Conservation (phyloP, 2,113 vertebrate genomes). For the Falco punctatus region DNA sequence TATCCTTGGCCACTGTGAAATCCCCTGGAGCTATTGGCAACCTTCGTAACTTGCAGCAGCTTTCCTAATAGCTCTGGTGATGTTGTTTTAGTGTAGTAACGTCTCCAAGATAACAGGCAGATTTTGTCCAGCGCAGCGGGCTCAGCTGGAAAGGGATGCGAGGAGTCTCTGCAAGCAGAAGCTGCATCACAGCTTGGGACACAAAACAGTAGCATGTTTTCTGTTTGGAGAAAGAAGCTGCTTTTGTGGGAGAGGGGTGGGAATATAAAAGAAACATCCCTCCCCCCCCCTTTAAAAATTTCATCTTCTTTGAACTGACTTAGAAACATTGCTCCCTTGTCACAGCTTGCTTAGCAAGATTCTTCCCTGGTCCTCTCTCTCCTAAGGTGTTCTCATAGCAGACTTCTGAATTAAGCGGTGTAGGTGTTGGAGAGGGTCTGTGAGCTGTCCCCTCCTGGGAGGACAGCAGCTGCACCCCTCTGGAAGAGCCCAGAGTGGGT, state of each 20-base stretch:
- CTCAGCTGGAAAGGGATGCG: neutral
- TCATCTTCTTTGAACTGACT: neutral
- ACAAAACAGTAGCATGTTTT: neutral
- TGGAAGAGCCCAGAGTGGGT: neutral
- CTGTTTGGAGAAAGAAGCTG: neutral
- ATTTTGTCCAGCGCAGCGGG: neutral
- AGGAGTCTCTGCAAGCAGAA: neutral
- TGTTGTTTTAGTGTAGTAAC: neutral
- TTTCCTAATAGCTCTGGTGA: neutral
- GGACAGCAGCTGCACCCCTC: neutral
- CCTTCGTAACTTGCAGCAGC: neutral
- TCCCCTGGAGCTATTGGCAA: slow-evolving; percentile 32
- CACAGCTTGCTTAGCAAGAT: neutral
- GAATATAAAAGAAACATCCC: neutral
- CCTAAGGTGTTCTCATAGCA: neutral
- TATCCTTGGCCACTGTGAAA: neutral
- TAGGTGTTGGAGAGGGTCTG: neutral
- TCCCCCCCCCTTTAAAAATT: neutral
- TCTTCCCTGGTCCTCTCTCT: neutral
- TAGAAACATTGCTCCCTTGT: neutral
- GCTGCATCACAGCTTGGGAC: neutral
- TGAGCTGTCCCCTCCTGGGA: neutral
- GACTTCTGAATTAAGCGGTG: neutral
- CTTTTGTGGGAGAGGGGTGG: neutral
- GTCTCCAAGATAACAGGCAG: neutral